These are phyloP conservation scores for Sprattus sprattus DNA, from an alignment of 2,113 vertebrate genomes.

Conservation along the genomic window DNA sequence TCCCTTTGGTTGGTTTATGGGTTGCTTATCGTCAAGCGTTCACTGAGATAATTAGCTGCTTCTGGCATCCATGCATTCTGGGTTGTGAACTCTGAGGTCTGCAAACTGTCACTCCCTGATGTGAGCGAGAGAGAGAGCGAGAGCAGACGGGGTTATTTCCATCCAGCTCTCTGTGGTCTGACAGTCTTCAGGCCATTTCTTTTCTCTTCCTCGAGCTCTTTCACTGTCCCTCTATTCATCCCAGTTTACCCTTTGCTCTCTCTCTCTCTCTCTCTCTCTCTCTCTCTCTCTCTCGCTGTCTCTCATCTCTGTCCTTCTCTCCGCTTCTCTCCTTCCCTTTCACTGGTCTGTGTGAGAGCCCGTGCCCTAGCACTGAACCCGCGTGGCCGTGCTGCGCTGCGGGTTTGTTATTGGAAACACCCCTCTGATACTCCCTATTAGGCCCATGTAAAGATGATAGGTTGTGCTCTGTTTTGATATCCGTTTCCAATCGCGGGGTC, in stretches of 20 bases:
- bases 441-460: slow-evolving; percentile 62
- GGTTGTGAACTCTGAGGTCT: slow-evolving; percentile 36
- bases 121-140: slow-evolving; percentile 20
- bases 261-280: slow-evolving; percentile 27
- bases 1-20: background rate
- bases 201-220: slow-evolving; percentile 17
- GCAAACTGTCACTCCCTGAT: slow-evolving; percentile 42
- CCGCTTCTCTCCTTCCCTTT: slow-evolving; percentile 33
- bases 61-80: background rate
- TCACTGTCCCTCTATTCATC: slow-evolving; percentile 11
- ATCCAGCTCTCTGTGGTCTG: slow-evolving; percentile 34
- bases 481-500: slow-evolving; percentile 56
- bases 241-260: background rate
- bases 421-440: slow-evolving; percentile 56
- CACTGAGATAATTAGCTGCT: background rate
- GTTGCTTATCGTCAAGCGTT: slow-evolving; percentile 9
- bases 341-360: slow-evolving; percentile 41
- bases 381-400: slow-evolving; percentile 42
- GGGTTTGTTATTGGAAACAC: slow-evolving; percentile 65
- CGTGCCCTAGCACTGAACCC: slow-evolving; percentile 62
- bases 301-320: slow-evolving; percentile 27
- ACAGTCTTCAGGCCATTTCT: slow-evolving; percentile 32
- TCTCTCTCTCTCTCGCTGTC: slow-evolving; percentile 19
- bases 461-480: slow-evolving; percentile 62
- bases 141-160: slow-evolving; percentile 23